Conservation (phyloP, 2,888 invertebrate genomes). For the Balanococcus diminutus region DNA sequence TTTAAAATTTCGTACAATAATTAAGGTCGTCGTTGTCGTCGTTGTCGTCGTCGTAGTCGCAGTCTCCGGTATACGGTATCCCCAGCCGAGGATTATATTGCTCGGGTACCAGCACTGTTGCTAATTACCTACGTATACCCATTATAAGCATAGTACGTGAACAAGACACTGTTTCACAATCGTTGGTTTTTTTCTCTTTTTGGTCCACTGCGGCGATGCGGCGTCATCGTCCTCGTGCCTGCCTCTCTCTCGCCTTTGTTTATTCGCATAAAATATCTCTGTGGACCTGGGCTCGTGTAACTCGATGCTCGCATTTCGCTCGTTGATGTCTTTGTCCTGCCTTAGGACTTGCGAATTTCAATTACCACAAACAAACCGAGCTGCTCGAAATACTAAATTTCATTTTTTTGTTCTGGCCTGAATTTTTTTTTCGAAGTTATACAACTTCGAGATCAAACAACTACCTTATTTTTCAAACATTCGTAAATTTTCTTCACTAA, state of each 20-base stretch:
- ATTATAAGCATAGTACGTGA: background rate
- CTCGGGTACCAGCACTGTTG: background rate
- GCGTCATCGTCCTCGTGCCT: background rate
- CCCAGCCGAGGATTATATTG: background rate
- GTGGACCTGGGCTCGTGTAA: background rate
- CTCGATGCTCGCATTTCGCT: background rate
- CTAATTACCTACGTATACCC: background rate
- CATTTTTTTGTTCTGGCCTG: background rate
- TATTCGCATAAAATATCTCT: background rate
- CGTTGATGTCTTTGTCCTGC: background rate
- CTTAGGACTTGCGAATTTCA: background rate
- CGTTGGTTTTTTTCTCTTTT: background rate
- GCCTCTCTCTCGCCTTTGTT: background rate
- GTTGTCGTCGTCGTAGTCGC: background rate
- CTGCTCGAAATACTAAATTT: background rate
- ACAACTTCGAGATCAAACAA: too few relatives aligned
- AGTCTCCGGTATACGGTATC: background rate
- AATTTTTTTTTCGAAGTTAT: too few relatives aligned
- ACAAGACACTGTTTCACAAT: background rate
- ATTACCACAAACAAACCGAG: background rate
- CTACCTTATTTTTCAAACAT: background rate
- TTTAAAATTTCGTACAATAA: background rate
- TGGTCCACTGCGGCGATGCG: background rate
- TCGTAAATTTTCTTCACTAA: background rate
- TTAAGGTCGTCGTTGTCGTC: background rate